Evolutionary conservation across 2,113 vertebrate species (phyloP).

Genomic region (Delphinus delphis): DNA sequence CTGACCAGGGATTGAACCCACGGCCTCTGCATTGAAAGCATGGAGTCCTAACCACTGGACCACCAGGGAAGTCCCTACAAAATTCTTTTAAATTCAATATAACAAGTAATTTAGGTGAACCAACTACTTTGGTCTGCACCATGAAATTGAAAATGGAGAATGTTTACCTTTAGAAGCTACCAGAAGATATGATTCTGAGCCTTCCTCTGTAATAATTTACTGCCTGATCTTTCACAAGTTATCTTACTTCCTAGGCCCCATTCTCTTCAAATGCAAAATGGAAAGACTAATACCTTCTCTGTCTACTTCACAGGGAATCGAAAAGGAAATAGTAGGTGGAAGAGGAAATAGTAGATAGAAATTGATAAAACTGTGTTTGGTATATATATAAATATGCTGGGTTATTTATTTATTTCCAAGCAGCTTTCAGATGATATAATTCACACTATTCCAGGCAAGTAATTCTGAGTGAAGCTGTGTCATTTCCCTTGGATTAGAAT

Average conservation of each 20-base stretch:
- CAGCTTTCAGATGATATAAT: neutral
- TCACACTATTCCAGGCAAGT: neutral
- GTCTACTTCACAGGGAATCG: neutral
- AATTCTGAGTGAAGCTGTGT: neutral
- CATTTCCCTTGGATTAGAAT: neutral
- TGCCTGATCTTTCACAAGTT: neutral
- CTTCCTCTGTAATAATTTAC: neutral
- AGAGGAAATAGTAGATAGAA: neutral
- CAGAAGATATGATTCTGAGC: neutral
- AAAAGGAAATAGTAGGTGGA: neutral
- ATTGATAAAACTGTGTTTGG: neutral
- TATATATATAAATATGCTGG: neutral
- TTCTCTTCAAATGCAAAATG: neutral
- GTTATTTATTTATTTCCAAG: neutral
- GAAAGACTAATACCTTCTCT: neutral
- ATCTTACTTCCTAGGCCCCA: neutral
- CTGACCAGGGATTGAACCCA: too few species aligned
- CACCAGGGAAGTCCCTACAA: too few species aligned
- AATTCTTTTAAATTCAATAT: too few species aligned
- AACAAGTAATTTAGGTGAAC: neutral
- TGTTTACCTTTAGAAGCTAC: neutral
- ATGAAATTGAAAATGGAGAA: neutral
- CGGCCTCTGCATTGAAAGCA: too few species aligned
- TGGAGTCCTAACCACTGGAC: too few species aligned
- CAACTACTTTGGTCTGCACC: neutral